Base-by-base conservation (phyloP, 1,140 invertebrate genomes). In the Ptiloglossa arizonensis region DNA sequence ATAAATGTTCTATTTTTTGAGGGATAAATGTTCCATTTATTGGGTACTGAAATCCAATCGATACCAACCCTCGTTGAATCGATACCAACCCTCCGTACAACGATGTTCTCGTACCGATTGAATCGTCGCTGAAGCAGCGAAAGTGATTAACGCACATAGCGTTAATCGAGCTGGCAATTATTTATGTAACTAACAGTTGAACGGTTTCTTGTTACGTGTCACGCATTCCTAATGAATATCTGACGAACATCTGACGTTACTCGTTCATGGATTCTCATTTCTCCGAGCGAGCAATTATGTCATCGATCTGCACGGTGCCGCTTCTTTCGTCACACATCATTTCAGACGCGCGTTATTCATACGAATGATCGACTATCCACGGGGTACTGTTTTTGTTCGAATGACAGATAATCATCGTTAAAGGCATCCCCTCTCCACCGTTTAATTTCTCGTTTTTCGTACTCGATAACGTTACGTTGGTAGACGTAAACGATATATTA, bases 101-200 rank as follows among this genome's bases (percentile, higher is more conserved):
- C n/a, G n/a, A 64, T 64, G 50, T 73, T 64, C 54, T 27, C 32
- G 27, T 32, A 19, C 41, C 9, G 4, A 41, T 27, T 1, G 17
- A 35, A 13, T 54, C 17, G 4, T 32, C 22, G 17, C 15, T 22
- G 17, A 35, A 35, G 6, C 52, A 35, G 78, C 67, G 52, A 79
- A 66, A 76, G 71, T 35, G n/a, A 6, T 56, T 73, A n/a, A n/a
- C 44, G 38, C 19, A 38, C 22, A 32, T 24, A 57, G 22, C 44
- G 32, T 62, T 74, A 79, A 79, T 68, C 62, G 38, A 22, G 5
- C 15, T 11, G 4, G 27, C 38, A 68, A 67, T 75, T 79, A 80
- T 80, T 80, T 77, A 77, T 62, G 57, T 80, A 80, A 80, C 72
- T 59, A 64, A 70, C 57, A 15, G 15, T 19, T 19, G 29, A 24